Base-by-base conservation (phyloP, 2,113 vertebrate species). In the Sturnira hondurensis region DNA sequence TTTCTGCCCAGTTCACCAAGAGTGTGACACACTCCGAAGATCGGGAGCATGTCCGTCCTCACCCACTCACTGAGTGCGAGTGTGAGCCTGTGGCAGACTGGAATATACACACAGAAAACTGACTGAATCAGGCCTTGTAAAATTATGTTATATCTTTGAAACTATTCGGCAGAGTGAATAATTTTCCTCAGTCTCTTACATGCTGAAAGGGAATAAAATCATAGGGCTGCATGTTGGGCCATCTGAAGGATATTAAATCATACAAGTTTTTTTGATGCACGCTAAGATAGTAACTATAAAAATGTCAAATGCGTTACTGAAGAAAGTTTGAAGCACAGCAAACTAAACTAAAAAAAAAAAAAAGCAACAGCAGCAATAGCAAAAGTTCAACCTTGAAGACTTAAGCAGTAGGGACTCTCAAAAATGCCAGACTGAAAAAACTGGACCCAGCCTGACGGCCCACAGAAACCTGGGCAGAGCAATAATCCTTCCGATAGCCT, bases 231-330 rank as follows among this genome's bases (percentile, higher is more conserved):
- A 82, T 74, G 93, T 88, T 76, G 94, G 94, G 88, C 92, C 24
- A 82, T 89, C 54, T 22, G 43, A 94, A 94, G 82, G 20, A 77
- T 73, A 78, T 83, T 95, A 97, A 93, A 85, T 95, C 85, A 87
- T 78, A 65, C 36, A 74, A 83, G n/a, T 90, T 86, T 91, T 91
- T 54, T 9, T 88, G 86, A 97, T 86, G 43, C 68, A 52, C 56
- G 73, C 89, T 94, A 93, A 89, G 91, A 96, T 86, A 95, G 67
- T 61, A 96, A 91, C 95, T 88, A 91, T 90, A 91, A 95, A 96
- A 96, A 95, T 47, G 76, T 83, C 82, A 91, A 96, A 93, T 70
- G 56, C 68, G 80, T 89, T 94, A 74, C 91, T 81, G 50, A 96
- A 93, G 89, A 41, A 87, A n/a, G 47, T 80, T 38, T 43, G 45